These are phyloP conservation scores for Sturmia bella DNA, from an alignment of 2,888 invertebrate genomes.

Conservation along the genomic window DNA sequence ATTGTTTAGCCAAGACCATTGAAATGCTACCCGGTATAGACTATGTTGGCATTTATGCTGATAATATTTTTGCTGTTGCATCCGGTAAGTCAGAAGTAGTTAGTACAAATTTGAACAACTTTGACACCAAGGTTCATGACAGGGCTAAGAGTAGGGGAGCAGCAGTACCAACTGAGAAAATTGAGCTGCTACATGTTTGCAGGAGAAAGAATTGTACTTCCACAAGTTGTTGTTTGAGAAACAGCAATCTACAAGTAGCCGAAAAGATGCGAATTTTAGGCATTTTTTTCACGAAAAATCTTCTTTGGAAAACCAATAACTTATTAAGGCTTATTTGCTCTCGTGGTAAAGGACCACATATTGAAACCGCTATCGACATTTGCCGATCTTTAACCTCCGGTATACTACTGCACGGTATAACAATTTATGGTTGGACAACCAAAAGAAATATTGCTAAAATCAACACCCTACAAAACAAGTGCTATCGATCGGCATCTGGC, in stretches of 20 bases:
- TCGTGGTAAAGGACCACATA: constrained; percentile 16
- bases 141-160: constrained; percentile 29
- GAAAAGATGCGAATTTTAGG: constrained; percentile 13
- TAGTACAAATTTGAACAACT: too few species aligned
- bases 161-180: neutral
- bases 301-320: constrained; percentile 16
- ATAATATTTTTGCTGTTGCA: neutral
- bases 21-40: too few species aligned
- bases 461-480: neutral
- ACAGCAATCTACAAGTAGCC: neutral
- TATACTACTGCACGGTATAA: constrained; percentile 31
- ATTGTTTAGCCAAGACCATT: neutral
- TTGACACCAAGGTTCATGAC: neutral
- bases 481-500: neutral
- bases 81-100: too few species aligned
- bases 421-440: constrained; percentile 30
- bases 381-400: constrained; percentile 38
- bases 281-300: neutral
- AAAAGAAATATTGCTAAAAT: neutral
- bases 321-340: constrained; percentile 21
- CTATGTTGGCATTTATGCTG: neutral
- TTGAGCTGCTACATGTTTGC: constrained; percentile 14
- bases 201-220: neutral
- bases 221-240: neutral
- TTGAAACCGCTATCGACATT: too few species aligned